Evolutionary conservation across 1,140 invertebrate genomes (phyloP), one percentile per base, ranked within the genome.

Genomic region (Euglossa dilemma): DNA sequence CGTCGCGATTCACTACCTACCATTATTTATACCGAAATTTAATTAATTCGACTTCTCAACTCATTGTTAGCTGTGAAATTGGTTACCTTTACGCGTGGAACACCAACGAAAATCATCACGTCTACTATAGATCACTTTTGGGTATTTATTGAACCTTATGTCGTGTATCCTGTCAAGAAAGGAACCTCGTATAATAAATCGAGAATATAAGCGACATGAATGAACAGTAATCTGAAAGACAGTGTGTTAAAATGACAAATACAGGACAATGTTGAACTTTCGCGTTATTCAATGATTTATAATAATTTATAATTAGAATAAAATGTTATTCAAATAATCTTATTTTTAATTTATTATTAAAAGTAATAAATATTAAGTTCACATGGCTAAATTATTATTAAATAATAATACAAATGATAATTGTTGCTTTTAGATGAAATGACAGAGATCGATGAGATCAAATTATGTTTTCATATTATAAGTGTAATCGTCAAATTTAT

Each of bases 41-140:
- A 69, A 75, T 82, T 81, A 67, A 81, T 81, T 67, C 36, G 52
- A 56, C 47, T 36, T 36, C 36, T 36, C 36, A 36, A 4, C 36
- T 36, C 36, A 36, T 36, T 36, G 36, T 36, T 4, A 36, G 57
- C 47, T 73, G 12, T 80, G 79, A 73, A 66, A 57, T 47, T 57
- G 61, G 70, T 16, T 23, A 5, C 23, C 59, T 56, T n/a, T 23
- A 36, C 23, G 25, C 18, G 6, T 18, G 20, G 12, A 47, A 23
- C 2, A 43, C 52, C 11, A n/a, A 73, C 50, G 79, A 56, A 81
- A 73, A 67, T 66, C 79, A 52, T 28, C 45, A 23, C 28, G 50
- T 66, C 36, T 11, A 43, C 14, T 11, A n/a, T 23, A 18, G 66
- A 79, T 47, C 66, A 70, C 67, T 81, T 74, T 56, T 47, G 4